Percentiles rank a stretch among this genome's conserved stretches.
Evolutionary conservation across 2,888 invertebrate genomes (phyloP).

Genomic region (Anoplius nigerrimus): DNA sequence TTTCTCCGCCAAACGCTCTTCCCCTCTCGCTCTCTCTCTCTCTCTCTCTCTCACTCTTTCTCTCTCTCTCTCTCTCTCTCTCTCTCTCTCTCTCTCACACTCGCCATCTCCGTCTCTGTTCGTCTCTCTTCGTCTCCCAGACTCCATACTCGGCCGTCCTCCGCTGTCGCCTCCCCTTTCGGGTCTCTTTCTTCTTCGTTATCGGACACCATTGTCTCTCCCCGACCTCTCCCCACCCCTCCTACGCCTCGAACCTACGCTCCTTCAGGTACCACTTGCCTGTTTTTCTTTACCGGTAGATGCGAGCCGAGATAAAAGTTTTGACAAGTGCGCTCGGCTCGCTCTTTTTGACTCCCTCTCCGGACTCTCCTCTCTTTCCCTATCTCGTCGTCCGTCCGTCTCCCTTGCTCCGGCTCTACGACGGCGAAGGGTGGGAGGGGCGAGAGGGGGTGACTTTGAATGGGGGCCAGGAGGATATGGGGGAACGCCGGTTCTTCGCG

Average conservation of each 20-base stretch:
- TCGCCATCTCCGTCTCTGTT: neutral
- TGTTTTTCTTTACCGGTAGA: conserved; percentile 55
- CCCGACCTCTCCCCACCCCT: conserved; percentile 38
- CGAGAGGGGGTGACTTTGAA: no score
- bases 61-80: no score
- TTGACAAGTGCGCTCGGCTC: conserved; percentile 61
- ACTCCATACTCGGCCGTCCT: neutral
- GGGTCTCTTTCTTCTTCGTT: conserved; percentile 46
- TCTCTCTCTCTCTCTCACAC: no score
- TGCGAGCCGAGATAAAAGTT: conserved; percentile 65
- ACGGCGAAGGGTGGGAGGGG: no score
- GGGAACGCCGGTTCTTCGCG: no score
- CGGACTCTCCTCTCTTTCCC: no score
- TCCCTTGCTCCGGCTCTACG: no score
- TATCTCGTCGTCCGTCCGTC: no score
- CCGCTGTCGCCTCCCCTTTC: conserved; percentile 34
- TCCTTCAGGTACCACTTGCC: conserved; percentile 33
- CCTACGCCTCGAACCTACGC: conserved; percentile 6
- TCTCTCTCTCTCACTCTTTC: no score
- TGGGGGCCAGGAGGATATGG: no score
- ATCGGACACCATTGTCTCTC: neutral
- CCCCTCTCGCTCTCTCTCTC: no score
- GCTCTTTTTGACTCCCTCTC: no score
- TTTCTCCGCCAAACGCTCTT: neutral
- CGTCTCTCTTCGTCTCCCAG: conserved; percentile 3